Evolutionary conservation across 2,113 vertebrate genomes (phyloP), one percentile per base, ranked within the genome.

Genomic region (Tamias sibiricus): DNA sequence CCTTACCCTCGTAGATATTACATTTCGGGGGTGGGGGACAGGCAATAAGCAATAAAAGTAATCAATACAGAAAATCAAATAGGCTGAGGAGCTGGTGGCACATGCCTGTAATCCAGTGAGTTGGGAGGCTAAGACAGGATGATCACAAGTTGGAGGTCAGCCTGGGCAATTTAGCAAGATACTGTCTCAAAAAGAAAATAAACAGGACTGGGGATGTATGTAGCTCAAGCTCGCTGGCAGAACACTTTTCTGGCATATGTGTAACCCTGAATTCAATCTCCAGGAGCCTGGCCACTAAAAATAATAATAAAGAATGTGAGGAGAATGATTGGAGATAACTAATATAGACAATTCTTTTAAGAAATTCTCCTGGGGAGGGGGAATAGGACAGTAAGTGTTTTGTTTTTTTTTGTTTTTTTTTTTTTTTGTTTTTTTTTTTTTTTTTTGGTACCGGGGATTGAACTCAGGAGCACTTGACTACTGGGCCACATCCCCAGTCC

Each of bases 1-100:
- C 2, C 22, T 24, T 28, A 20, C 6, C 37, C 37, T 85, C 59
- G 30, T 59, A 20, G 72, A 47, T 69, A 42, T 37, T 87, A 81
- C 28, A 66, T 91, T 92, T 80, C 47, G 6, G 12, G 37, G 20
- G 8, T 85, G 20, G 24, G 42, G 28, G 30, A 59, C 42, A 89
- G 40, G 72, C 64, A 90, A 57, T 74, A 64, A 90, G 35, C 87
- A 90, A 72, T 81, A 85, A 84, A 87, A 62, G 19, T 26, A 26
- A 57, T n/a, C 59, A 90, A n/a, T 69, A 84, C 8, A 26, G 30
- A 80, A 93, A 91, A 80, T 95, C 22, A 81, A 88, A 72, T 72
- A 82, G 30, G 19, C 30, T 32, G 12, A 32, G 66, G 6, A 35
- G 20, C 59, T 35, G 13, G 32, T n/a, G 66, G 6, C 32, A 17